A percentile compares a stretch with the other conserved stretches of the same genome.
These are phyloP conservation scores for Sterna hirundo DNA, from an alignment of 2,113 vertebrate genomes.

Conservation along the genomic window DNA sequence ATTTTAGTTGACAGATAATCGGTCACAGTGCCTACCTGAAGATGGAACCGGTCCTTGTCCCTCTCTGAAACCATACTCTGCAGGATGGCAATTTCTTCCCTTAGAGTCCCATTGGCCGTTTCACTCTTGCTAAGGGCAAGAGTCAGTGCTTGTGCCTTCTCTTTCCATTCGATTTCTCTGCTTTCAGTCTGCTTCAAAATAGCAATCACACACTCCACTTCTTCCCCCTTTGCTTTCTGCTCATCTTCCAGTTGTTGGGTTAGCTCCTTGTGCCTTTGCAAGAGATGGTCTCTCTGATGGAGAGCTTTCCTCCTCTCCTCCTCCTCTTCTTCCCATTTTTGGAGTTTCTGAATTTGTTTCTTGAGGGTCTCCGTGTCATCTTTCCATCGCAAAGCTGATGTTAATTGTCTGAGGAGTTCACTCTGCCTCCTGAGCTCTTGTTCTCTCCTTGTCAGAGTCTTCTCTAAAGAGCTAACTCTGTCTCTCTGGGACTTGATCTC, in stretches of 20 bases:
- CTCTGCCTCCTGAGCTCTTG: slow-evolving; percentile 27
- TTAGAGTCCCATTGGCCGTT: slow-evolving; percentile 44
- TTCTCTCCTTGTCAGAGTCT: slow-evolving; percentile 14
- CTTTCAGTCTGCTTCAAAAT: slow-evolving; percentile 68
- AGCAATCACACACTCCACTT: slow-evolving; percentile 30
- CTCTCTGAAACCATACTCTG: slow-evolving; percentile 62
- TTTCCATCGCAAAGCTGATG: not conserved
- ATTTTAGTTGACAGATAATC: rapidly evolving
- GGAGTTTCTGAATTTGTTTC: slow-evolving; percentile 10
- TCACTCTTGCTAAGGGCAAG: slow-evolving; percentile 60
- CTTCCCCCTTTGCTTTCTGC: slow-evolving; percentile 3
- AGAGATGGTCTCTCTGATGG: not conserved
- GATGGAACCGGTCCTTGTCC: slow-evolving; percentile 55
- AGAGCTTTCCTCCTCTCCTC: not conserved
- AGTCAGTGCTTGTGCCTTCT: slow-evolving; percentile 59
- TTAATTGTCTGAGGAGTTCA: slow-evolving; percentile 29
- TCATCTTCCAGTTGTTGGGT: not conserved
- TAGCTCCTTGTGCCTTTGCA: slow-evolving; percentile 34
- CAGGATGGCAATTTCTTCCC: slow-evolving; percentile 50
- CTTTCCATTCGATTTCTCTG: slow-evolving; percentile 67
- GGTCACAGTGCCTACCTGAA: slow-evolving; percentile 46
- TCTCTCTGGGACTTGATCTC: slow-evolving; percentile 3
- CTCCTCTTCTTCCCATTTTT: slow-evolving; percentile 19
- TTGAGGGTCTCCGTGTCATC: not conserved
- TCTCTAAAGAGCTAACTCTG: slow-evolving; percentile 33